A percentile compares a stretch with the other conserved stretches of the same genome.
Evolutionary conservation across 2,113 vertebrate species (phyloP).

Genomic region (Spea bombifrons): DNA sequence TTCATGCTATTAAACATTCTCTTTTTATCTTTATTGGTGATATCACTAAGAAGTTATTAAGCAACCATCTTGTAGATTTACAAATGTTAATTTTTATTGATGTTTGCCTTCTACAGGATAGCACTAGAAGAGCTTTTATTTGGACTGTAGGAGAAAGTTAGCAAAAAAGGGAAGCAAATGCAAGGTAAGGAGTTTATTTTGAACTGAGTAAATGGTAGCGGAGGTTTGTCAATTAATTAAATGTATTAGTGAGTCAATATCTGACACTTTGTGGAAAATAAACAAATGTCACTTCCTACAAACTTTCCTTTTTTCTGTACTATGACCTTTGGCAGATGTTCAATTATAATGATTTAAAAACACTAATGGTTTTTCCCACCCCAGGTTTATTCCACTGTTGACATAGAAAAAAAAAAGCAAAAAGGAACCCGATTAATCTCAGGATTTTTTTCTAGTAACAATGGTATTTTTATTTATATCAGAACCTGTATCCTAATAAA

Average conservation of each 20-base stretch:
- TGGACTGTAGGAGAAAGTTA: neutral
- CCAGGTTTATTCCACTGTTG: neutral
- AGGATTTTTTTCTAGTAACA: neutral
- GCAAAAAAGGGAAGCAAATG: neutral
- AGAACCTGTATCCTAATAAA: no score
- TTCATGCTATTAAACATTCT: neutral
- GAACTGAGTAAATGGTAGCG: neutral
- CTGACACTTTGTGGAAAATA: neutral
- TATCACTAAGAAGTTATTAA: neutral
- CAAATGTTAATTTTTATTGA: neutral
- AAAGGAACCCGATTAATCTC: neutral
- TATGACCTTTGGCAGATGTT: conserved; percentile 1
- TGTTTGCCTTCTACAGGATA: neutral
- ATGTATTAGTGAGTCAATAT: neutral
- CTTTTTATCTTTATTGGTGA: neutral
- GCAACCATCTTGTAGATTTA: neutral
- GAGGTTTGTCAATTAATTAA: conserved; percentile 15
- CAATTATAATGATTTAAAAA: neutral
- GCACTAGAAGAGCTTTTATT: neutral
- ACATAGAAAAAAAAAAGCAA: neutral
- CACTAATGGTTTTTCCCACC: neutral
- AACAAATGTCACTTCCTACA: conserved; percentile 4
- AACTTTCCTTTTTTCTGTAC: neutral
- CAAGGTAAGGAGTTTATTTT: neutral
- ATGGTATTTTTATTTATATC: no score